These are phyloP conservation scores for Oreochromis spilurus DNA, from an alignment of 2,113 vertebrate species.

Conservation along the genomic window DNA sequence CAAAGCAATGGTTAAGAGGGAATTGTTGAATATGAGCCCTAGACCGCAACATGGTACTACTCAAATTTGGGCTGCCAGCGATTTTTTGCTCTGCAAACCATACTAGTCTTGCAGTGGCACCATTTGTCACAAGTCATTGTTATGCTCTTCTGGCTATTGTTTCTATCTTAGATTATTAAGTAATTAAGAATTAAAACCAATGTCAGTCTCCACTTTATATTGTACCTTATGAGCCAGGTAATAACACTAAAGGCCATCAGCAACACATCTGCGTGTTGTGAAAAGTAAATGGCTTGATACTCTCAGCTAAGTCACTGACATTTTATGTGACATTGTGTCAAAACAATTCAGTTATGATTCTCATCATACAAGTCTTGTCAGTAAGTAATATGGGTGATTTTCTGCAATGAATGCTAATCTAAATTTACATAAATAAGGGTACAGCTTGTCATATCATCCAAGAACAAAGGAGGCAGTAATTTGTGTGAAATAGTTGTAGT, in stretches of 20 bases:
- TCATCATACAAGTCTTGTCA: neutral
- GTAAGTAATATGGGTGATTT: neutral
- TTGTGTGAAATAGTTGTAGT: neutral
- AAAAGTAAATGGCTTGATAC: neutral
- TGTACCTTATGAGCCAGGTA: neutral
- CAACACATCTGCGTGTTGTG: neutral
- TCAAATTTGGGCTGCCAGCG: neutral
- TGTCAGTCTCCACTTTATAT: neutral
- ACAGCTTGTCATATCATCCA: neutral
- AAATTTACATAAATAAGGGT: neutral
- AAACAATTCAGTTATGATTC: neutral
- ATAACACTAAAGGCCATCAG: neutral
- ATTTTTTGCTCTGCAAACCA: neutral
- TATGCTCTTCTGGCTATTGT: neutral
- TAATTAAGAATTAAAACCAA: neutral
- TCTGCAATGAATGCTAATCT: neutral
- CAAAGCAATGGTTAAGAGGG: neutral
- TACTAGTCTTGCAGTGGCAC: neutral
- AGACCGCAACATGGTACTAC: neutral
- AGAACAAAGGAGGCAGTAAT: neutral
- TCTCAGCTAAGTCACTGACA: accelerated
- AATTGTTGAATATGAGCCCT: neutral
- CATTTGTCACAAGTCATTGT: neutral
- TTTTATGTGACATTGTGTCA: neutral
- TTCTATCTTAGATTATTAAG: neutral